phyloP scores from a whole-genome alignment of 64 coral and sea anemone species.

The Montipora efflorescens region DNA sequence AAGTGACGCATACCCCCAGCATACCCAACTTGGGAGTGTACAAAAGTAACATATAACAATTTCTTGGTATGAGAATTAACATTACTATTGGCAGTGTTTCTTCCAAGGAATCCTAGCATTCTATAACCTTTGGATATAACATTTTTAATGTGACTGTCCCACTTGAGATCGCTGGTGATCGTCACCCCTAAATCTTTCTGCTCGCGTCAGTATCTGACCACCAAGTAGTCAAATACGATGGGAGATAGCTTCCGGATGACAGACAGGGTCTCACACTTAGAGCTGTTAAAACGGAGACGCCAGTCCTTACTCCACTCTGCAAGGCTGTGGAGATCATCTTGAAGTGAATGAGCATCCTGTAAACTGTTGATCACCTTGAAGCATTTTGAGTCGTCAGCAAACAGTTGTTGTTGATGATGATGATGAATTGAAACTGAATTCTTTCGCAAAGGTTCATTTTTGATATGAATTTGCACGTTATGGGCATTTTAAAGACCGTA shows the following conservation, averaged over 20 bases:
- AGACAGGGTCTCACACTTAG: not conserved
- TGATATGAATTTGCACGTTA: too few species aligned
- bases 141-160: too few species aligned
- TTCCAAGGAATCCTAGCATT: too few species aligned
- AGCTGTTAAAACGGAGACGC: not conserved
- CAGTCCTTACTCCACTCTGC: not conserved
- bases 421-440: too few species aligned
- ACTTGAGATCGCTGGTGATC: not conserved
- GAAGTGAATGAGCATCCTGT: conserved; percentile 5
- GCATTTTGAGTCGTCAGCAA: conserved; percentile 63
- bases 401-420: not conserved
- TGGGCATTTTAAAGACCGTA: too few species aligned
- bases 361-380: conserved; percentile 1
- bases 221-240: not conserved
- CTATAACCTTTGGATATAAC: too few species aligned
- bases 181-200: not conserved
- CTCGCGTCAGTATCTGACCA: not conserved
- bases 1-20: too few species aligned
- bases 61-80: too few species aligned
- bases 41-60: too few species aligned
- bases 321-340: not conserved
- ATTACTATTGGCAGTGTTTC: too few species aligned
- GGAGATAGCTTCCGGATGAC: conserved; percentile 17
- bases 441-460: too few species aligned
- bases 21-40: too few species aligned